These are phyloP conservation scores for Drosophila rufa DNA, from an alignment of 1,140 invertebrate species.

Conservation along the genomic window DNA sequence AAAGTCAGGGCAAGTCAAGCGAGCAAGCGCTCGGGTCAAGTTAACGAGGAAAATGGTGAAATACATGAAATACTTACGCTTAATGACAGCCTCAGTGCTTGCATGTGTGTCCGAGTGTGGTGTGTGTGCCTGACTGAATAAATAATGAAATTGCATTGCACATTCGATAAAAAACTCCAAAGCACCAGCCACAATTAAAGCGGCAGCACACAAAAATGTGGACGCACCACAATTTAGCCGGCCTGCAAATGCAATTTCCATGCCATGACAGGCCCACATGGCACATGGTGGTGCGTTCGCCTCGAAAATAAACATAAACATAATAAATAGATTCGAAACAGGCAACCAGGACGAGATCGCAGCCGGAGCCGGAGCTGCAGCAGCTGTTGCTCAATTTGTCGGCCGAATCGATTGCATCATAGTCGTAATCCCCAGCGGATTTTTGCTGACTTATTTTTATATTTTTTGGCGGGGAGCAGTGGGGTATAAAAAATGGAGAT, in stretches of 20 bases:
- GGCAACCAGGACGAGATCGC: constrained; percentile 43
- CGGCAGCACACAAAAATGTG: constrained; percentile 65
- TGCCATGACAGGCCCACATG: constrained; percentile 57
- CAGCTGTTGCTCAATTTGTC: constrained; percentile 56
- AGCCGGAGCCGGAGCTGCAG: not conserved
- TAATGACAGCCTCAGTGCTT: constrained; percentile 36
- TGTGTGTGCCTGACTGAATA: constrained; percentile 41
- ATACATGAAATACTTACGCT: constrained; percentile 30
- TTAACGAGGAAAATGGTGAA: constrained; percentile 65
- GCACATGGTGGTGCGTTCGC: constrained; percentile 47
- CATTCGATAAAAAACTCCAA: constrained; percentile 70
- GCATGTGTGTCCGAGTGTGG: constrained; percentile 18
- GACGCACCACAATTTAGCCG: constrained; percentile 39
- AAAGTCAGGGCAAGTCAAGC: constrained; percentile 55
- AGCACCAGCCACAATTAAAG: constrained; percentile 62
- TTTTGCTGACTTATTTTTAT: constrained; percentile 6
- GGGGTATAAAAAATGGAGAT: constrained; percentile 40
- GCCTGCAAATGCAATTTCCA: constrained; percentile 62
- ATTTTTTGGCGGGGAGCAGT: not conserved
- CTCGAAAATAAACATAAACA: constrained; percentile 43
- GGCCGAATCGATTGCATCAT: constrained; percentile 65
- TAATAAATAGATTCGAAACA: constrained; percentile 31
- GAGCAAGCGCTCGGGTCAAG: constrained; percentile 22
- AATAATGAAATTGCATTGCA: constrained; percentile 68
- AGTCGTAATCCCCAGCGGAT: constrained; percentile 28